Base-by-base conservation (phyloP, 2,888 invertebrate genomes). In the Drosophila pegasa region DNA sequence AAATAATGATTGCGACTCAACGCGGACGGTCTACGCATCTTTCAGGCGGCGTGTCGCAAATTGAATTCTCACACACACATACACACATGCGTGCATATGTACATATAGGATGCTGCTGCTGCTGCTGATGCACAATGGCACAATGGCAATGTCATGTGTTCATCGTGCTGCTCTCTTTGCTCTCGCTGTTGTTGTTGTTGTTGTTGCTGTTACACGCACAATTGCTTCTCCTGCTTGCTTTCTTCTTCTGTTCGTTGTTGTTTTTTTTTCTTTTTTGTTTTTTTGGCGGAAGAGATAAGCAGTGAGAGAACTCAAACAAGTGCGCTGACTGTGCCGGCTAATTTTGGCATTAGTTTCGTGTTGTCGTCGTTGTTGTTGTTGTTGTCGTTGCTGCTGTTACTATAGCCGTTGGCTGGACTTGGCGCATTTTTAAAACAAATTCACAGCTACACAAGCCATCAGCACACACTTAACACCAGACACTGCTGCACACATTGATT, bases 1-100 rank as follows among this genome's bases (percentile, higher is more conserved):
- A 92, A 92, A 72, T 91, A 92, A 77, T 91, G 90, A 82, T 92
- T 91, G 60, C 92, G 90, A 88, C 85, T 92, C 45, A 91, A 80
- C 43, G 87, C 78, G 51, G 90, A 87, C 58, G 78, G 76, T 83
- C 90, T 90, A 85, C 91, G 91, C 92, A 92, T 92, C 68, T 81
- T 86, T 70, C 56, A 71, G 64, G 69, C 71, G 64, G 69, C 71
- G 57, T 55, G 40, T 59, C 59, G 55, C 70, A 70, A 59, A 51
- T 55, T 55, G 50, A 55, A 63, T 45, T 58, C 29, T 58, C 55
- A 51, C 54, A 56, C 51, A 41, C 31, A 58, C 64, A 20, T 27
- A 25, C 10, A 38, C 35, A 51, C 43, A 37, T 48, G 52, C 43
- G 47, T 31, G 29, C 56, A 71, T 55, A 57, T 51, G 60, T 57